phyloP scores from a whole-genome alignment of 2,113 vertebrate genomes.

The Steatornis caripensis region DNA sequence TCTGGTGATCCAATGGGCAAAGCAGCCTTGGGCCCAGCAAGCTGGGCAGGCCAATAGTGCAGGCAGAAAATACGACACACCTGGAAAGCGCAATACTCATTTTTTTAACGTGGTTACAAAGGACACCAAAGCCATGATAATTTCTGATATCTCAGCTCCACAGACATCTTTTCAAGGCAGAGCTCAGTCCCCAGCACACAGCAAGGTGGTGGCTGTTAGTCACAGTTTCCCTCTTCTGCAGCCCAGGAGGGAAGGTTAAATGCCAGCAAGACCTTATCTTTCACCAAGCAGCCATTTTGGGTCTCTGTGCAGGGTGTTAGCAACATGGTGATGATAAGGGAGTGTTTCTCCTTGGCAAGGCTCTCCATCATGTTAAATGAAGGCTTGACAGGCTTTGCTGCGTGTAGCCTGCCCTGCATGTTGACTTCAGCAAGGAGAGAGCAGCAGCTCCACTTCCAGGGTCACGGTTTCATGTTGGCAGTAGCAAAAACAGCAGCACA shows the following conservation, averaged over 20 bases:
- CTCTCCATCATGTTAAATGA: conserved; percentile 43
- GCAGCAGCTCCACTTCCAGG: background rate
- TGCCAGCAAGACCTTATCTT: background rate
- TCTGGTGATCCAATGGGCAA: background rate
- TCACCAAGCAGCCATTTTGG: background rate
- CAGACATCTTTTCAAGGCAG: background rate
- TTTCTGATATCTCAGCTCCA: background rate
- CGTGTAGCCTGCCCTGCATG: background rate
- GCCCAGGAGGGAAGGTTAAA: conserved; percentile 3
- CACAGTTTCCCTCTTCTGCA: background rate
- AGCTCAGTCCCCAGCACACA: background rate
- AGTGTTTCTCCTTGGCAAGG: conserved; percentile 6
- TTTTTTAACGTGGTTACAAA: background rate
- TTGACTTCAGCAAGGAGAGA: background rate
- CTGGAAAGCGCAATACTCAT: background rate
- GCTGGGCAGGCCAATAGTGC: background rate
- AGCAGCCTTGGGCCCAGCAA: background rate
- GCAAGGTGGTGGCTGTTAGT: background rate
- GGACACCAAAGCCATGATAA: background rate
- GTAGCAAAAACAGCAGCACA: background rate
- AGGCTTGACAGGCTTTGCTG: background rate
- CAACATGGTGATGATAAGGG: conserved; percentile 16
- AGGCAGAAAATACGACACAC: background rate
- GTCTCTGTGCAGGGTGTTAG: background rate
- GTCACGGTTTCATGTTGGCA: background rate